Base-by-base conservation (phyloP, 1,140 invertebrate genomes). In the Diabrotica virgifera region DNA sequence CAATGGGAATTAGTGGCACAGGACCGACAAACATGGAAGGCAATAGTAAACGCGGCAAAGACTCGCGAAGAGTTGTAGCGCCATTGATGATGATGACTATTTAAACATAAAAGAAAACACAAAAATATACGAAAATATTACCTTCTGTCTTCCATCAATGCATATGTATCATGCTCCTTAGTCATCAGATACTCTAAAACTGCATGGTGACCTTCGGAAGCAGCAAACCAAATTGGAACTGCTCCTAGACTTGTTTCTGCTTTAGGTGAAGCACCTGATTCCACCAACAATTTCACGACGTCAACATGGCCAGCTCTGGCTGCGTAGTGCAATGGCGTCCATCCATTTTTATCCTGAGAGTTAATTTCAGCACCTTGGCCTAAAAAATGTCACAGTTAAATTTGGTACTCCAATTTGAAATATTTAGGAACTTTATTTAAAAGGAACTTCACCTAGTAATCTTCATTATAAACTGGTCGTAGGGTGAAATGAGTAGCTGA, bases 351-450 rank as follows among this genome's bases (percentile, higher is more conserved):
- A 79, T 99, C 97, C 64, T 92, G 94, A 3, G 95, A 93, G 79
- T 99, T 97, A 71, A 99, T 98, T 82, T 99, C 96, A 13, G 95
- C 95, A 24, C 96, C 97, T 83, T 99, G 97, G 62, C 86, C 86
- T 77, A 59, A 24, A 67, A 63, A 52, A 60, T 40, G 66, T 58
- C 62, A 36, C 35, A 57, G 5, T 36, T 57, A 2, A 24, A 24
- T 24, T 24, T 24, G 24, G 4, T 24, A 24, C 4, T 24, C 1
- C 4, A 24, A 24, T 24, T 2, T 24, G 24, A 24, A 24, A 24
- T 46, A 46, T 46, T 3, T 2, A 3, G 40, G n/a, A 46, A 46
- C 3, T 46, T 10, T 55, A 55, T 55, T 24, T 55, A 52, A 6
- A n/a, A 14, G 14, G 10, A n/a, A n/a, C n/a, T n/a, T n/a, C n/a